A percentile compares a stretch with the other conserved stretches of the same genome.
phyloP scores from a whole-genome alignment of 2,113 vertebrate genomes.

The Lota lota region DNA sequence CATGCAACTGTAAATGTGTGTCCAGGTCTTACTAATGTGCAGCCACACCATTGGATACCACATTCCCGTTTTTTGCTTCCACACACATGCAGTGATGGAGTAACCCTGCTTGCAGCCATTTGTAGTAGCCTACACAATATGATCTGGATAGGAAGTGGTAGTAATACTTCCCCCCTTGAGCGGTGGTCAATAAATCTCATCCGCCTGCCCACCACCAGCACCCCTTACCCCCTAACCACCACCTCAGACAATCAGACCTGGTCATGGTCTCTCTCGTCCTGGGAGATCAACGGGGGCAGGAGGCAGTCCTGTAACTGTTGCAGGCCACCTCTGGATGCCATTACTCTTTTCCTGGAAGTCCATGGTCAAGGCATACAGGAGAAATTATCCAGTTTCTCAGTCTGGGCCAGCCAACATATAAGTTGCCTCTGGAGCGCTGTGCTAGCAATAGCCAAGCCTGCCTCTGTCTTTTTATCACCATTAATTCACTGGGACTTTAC shows the following conservation, averaged over 20 bases:
- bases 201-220: constrained; percentile 11
- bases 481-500: constrained; percentile 45
- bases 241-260: constrained; percentile 37
- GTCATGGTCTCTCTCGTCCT: not conserved
- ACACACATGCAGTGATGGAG: constrained; percentile 17
- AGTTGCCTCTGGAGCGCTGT: constrained; percentile 43
- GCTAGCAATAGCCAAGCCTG: constrained; percentile 32
- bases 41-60: too few species aligned
- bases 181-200: constrained; percentile 49
- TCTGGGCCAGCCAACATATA: constrained; percentile 29
- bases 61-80: not conserved
- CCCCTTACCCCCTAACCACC: constrained; percentile 18
- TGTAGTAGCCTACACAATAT: constrained; percentile 15
- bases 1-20: too few species aligned
- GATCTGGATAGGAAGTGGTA: constrained; percentile 52
- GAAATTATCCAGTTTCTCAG: constrained; percentile 43
- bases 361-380: constrained; percentile 43
- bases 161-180: constrained; percentile 45
- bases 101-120: constrained; percentile 34
- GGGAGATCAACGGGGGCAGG: constrained; percentile 25
- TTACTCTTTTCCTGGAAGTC: constrained; percentile 53
- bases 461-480: constrained; percentile 49
- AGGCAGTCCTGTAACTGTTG: constrained; percentile 47
- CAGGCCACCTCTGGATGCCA: constrained; percentile 44
- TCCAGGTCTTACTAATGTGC: constrained; percentile 12